These are phyloP conservation scores for Oscheius sp. DNA, from an alignment of 2,888 invertebrate species.

Conservation along the genomic window DNA sequence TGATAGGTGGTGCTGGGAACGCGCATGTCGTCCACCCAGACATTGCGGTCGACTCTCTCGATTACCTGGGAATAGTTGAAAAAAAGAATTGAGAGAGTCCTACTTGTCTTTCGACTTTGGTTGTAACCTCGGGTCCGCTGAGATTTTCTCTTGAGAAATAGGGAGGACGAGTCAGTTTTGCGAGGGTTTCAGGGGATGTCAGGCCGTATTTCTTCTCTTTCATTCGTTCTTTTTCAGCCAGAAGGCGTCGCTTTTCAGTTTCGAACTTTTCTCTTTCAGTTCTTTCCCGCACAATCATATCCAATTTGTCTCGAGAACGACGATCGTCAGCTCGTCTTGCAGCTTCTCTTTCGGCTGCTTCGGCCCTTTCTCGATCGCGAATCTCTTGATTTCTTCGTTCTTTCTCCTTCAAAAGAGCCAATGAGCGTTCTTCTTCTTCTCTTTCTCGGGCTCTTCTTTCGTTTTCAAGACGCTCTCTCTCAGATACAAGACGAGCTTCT, in stretches of 20 bases:
- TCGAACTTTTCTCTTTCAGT: conserved; percentile 66
- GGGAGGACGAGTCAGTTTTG: conserved; percentile 63
- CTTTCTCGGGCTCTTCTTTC: conserved; percentile 62
- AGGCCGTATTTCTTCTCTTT: conserved; percentile 51
- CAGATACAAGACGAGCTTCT: conserved; percentile 53
- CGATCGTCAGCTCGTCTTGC: conserved; percentile 60
- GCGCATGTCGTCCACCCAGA: conserved; percentile 61
- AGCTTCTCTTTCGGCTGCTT: conserved; percentile 65
- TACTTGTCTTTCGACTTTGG: conserved; percentile 63
- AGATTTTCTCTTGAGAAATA: conserved; percentile 67
- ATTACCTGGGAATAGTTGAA: conserved; percentile 62
- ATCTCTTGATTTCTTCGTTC: conserved; percentile 65
- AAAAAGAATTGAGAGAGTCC: too few species aligned
- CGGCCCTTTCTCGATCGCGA: conserved; percentile 63
- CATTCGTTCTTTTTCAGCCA: conserved; percentile 62
- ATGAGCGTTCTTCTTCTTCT: conserved; percentile 59
- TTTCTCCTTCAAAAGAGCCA: conserved; percentile 60
- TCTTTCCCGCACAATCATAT: conserved; percentile 59
- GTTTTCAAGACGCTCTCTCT: conserved; percentile 59
- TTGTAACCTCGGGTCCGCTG: conserved; percentile 53
- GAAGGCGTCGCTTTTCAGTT: conserved; percentile 59
- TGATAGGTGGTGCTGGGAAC: conserved; percentile 40
- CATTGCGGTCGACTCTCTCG: conserved; percentile 67
- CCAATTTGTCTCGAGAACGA: conserved; percentile 63
- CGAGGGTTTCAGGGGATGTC: conserved; percentile 61